Base-by-base conservation (phyloP, 2,113 vertebrate species). In the Rutilus rutilus region DNA sequence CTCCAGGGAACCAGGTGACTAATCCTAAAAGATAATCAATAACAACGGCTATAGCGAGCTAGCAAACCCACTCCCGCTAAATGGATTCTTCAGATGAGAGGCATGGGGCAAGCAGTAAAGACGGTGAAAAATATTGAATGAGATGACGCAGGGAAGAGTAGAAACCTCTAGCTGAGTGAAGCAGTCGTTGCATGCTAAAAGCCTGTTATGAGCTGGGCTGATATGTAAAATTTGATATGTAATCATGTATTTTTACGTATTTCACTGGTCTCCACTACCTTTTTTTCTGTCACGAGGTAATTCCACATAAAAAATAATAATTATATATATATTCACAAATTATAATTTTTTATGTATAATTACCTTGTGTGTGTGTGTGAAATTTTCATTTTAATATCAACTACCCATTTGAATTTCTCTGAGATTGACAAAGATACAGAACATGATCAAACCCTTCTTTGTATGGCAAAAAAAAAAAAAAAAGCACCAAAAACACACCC, bases 11-110 rank as follows among this genome's bases (percentile, higher is more conserved):
- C 80, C 62, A 62, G n/a, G 75, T 76, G 82, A 50, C 81, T 86
- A 67, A 85, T 86, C 82, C 62, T 85, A 78, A 77, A 83, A 59
- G 84, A 62, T 74, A 88, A 88, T 88, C 81, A 84, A 47, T 80
- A 77, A 74, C 36, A 78, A 83, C 50, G 27, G 84, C 65, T 86
- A 62, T 86, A 62, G 80, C 10, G 2, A 83, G 64, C 74, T 83
- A 42, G 42, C 57, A 83, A 59, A 83, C 42, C 65, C 62, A 57
- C 71, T 45, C 36, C 12, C 33, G 10, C 42, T 73, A 73, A 83
- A 74, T 78, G 42, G 79, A 86, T 85, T 85, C 60, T 75, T 69
- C n/a, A 14, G 76, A 45, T 0, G 27, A 57, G 33, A 83, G 21
- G 47, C 45, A 57, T 52, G 67, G 42, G 59, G 60, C 60, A 78